These are phyloP conservation scores for Malacoctenus gilli DNA, from an alignment of 2,797 vertebrate species.

Conservation along the genomic window DNA sequence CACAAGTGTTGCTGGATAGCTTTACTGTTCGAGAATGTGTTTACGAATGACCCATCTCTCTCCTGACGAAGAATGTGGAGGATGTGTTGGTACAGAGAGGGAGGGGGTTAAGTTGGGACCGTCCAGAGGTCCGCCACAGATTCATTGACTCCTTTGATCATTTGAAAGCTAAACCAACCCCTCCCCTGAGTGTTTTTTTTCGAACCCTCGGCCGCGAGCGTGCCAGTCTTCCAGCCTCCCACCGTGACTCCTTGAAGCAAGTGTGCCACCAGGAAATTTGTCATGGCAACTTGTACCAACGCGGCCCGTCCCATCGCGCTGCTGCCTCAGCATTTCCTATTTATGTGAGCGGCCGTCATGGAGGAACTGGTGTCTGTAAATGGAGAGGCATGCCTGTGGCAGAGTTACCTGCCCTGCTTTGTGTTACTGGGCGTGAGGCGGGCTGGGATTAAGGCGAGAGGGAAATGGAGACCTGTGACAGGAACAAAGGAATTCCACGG, in stretches of 20 bases:
- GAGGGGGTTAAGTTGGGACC: slow-evolving; percentile 38
- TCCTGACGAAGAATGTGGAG: slow-evolving; percentile 65
- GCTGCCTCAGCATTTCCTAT: slow-evolving; percentile 48
- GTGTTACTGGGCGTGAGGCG: slow-evolving; percentile 75
- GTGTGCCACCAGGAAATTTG: slow-evolving; percentile 24
- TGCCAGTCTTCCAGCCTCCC: slow-evolving; percentile 1
- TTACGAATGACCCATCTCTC: slow-evolving; percentile 78
- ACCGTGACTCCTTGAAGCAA: slow-evolving; percentile 4
- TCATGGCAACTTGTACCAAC: slow-evolving; percentile 20
- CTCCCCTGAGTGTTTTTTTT: background rate
- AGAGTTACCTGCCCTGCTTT: slow-evolving; percentile 78
- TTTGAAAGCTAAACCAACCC: slow-evolving; percentile 7
- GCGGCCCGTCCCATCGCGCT: slow-evolving; percentile 30
- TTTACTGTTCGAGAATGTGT: slow-evolving; percentile 81
- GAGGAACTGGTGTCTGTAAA: slow-evolving; percentile 68
- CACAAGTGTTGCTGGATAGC: slow-evolving; percentile 84
- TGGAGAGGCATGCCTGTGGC: slow-evolving; percentile 77
- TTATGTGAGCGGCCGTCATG: slow-evolving; percentile 55
- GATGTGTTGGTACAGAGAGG: slow-evolving; percentile 42
- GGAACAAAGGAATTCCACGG: slow-evolving; percentile 83
- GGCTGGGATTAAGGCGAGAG: slow-evolving; percentile 72
- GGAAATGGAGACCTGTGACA: slow-evolving; percentile 79
- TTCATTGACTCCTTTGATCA: slow-evolving; percentile 31
- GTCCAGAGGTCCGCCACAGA: slow-evolving; percentile 14
- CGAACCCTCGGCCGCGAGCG: background rate